Percentiles rank a stretch among this genome's conserved stretches.
These are phyloP conservation scores for Euschistus heros DNA, from an alignment of 1,140 invertebrate species.

Conservation along the genomic window DNA sequence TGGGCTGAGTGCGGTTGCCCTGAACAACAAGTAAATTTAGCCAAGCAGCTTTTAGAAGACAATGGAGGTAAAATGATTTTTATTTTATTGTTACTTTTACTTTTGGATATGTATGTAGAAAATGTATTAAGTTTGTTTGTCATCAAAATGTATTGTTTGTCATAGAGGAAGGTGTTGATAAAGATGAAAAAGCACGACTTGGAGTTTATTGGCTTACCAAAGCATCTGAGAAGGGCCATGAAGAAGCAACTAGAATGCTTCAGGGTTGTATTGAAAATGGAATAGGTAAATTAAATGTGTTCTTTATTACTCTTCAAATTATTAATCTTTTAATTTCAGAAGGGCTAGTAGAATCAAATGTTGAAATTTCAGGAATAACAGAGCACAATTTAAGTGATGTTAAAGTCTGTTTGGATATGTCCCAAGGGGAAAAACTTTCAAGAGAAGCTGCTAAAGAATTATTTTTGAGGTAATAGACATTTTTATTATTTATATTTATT, in stretches of 20 bases:
- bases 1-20: slow-evolving; percentile 4
- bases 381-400: slow-evolving; percentile 73
- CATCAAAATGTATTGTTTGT: too few species aligned
- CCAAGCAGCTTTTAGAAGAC: neutral
- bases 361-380: slow-evolving; percentile 49
- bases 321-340: neutral
- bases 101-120: neutral
- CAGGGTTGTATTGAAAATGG: slow-evolving; percentile 64
- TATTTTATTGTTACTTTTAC: neutral
- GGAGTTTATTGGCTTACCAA: slow-evolving; percentile 81
- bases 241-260: slow-evolving; percentile 69
- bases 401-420: slow-evolving; percentile 68
- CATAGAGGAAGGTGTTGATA: slow-evolving; percentile 43
- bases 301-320: neutral
- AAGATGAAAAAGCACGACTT: slow-evolving; percentile 49
- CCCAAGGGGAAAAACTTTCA: slow-evolving; percentile 72
- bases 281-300: slow-evolving; percentile 36
- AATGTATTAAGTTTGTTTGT: too few species aligned
- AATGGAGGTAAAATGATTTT: slow-evolving; percentile 8
- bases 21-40: slow-evolving; percentile 2
- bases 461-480: slow-evolving; percentile 53
- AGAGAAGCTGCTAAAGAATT: slow-evolving; percentile 71
- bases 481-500: neutral
- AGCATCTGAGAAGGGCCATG: slow-evolving; percentile 79
- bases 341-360: too few species aligned